Evolutionary conservation across 2,113 vertebrate species (phyloP).

Genomic region (Sclerurus mexicanus): DNA sequence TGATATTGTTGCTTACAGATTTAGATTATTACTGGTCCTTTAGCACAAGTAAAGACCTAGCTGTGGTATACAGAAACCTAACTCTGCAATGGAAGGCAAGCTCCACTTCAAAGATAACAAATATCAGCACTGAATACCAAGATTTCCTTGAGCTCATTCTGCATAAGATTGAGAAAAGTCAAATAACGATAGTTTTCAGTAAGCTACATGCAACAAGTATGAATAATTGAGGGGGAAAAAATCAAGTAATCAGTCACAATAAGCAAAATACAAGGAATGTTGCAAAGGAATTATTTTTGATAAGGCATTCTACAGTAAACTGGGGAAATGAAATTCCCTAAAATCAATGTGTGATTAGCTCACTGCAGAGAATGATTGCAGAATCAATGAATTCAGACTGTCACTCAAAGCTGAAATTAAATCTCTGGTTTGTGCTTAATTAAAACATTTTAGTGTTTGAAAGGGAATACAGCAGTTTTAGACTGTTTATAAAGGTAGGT

Average conservation of each 20-base stretch:
- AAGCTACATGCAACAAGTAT: background rate
- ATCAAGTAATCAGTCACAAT: background rate
- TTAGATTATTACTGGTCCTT: background rate
- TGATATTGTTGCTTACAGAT: background rate
- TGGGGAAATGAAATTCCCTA: background rate
- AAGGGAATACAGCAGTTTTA: background rate
- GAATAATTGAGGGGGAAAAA: background rate
- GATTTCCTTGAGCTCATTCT: background rate
- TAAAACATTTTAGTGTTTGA: background rate
- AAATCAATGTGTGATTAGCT: background rate
- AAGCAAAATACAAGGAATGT: background rate
- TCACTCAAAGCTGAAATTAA: background rate
- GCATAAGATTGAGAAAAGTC: background rate
- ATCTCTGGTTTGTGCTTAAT: background rate
- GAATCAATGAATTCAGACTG: background rate
- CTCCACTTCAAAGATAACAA: background rate
- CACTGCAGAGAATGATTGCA: background rate
- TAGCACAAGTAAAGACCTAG: background rate
- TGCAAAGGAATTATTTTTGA: background rate
- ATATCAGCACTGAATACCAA: background rate
- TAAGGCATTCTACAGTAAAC: background rate
- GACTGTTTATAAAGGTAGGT: background rate
- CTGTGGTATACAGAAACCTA: background rate
- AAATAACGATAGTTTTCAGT: background rate
- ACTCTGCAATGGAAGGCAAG: background rate